These are phyloP conservation scores for Luehdorfia chinensis DNA, from an alignment of 1,140 invertebrate genomes.

Conservation along the genomic window DNA sequence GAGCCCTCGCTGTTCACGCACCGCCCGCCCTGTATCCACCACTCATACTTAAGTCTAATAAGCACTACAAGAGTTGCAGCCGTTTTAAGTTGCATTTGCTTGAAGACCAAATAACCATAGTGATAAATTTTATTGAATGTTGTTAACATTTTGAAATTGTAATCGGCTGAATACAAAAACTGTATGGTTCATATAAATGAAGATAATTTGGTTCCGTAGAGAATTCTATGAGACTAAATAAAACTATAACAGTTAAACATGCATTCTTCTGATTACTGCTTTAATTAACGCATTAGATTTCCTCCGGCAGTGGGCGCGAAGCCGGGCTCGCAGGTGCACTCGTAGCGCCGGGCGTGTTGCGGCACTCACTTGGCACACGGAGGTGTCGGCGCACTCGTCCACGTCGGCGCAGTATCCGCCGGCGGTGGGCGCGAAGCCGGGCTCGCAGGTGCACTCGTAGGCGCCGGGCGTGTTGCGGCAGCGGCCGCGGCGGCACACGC, in stretches of 20 bases:
- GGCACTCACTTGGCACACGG: conserved; percentile 76
- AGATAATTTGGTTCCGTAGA: too few species aligned
- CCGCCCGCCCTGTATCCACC: conserved; percentile 78
- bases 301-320: conserved; percentile 84
- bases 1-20: conserved; percentile 89
- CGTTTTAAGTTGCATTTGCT: too few species aligned
- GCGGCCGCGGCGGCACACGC: conserved; percentile 87
- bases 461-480: conserved; percentile 81
- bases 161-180: too few species aligned
- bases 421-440: conserved; percentile 85
- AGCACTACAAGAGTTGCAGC: not conserved
- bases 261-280: too few species aligned
- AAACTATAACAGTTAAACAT: too few species aligned
- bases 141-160: too few species aligned
- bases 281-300: conserved; percentile 89
- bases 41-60: not conserved
- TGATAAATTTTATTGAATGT: too few species aligned
- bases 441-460: conserved; percentile 88
- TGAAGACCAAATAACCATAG: too few species aligned
- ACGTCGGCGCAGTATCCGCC: conserved; percentile 87
- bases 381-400: conserved; percentile 84
- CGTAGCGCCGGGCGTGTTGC: conserved; percentile 37
- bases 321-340: conserved; percentile 87
- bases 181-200: too few species aligned
- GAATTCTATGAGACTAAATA: too few species aligned